Evolutionary conservation across 92 coral and sea anemone species (phyloP), one percentile per base, ranked within the genome.

Genomic region (Chrysogorgia sp.): DNA sequence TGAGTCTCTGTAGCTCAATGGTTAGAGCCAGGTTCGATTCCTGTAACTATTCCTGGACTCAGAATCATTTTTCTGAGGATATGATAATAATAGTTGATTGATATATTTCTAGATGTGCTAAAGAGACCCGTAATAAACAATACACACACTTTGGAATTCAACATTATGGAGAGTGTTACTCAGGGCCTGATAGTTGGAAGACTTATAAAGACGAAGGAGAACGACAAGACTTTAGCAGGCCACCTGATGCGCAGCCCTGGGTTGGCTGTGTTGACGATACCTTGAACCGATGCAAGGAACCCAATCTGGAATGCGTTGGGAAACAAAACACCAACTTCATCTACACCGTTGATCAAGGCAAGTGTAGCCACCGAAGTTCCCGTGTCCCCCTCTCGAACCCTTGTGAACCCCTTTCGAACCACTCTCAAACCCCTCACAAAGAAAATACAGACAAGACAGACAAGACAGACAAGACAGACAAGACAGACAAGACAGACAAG

Each of bases 121-220:
- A 82, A 53, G 88, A 87, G 26, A 96, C 97, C 2, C 87, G 81
- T 30, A 58, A 63, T 34, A 94, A 90, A 75, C 92, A 90, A 26
- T 94, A 92, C 86, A 85, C 97, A 0, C 98, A 94, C 84, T 94
- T 91, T 55, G 97, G 97, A 74, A 90, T 94, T 50, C 98, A 94
- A 56, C 96, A 91, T 41, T 90, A 89, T 71, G 97, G 96, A 10
- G 87, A 94, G 72, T 94, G 98, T 76, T 92, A 84, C 82, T 94
- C 98, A 22, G 98, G 98, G 4, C 90, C 97, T 28, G 84, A 87
- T 14, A 86, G 90, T 17, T 90, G 90, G 8, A 94, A 81, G 89
- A 94, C 98, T 57, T 94, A 78, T 63, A 66, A 71, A 29, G 82
- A 74, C 61, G 97, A 94, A 77, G 98, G 98, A n/a, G 82, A 92